A percentile compares a stretch with the other conserved stretches of the same genome.
Conservation (phyloP, 2,888 invertebrate species). For the Boloria euphrosyne region DNA sequence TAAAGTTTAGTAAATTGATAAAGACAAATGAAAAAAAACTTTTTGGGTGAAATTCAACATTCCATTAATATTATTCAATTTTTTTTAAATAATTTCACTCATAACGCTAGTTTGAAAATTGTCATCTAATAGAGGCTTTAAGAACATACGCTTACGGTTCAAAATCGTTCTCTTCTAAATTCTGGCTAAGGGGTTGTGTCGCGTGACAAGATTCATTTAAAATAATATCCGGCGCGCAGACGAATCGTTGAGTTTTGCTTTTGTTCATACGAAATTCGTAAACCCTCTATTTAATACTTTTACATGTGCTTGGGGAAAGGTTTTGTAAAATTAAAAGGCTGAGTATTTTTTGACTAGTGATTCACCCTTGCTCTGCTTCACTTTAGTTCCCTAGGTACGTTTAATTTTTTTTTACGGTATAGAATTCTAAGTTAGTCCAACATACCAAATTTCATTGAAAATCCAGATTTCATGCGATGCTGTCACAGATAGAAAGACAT, state of each 20-base stretch:
- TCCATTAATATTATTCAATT: neutral
- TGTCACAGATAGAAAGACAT: too few relatives aligned
- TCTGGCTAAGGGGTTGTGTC: conserved; percentile 28
- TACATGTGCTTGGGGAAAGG: conserved; percentile 16
- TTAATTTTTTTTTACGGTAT: too few relatives aligned
- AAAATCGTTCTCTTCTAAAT: neutral
- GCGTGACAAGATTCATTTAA: conserved; percentile 39
- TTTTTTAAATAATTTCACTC: neutral
- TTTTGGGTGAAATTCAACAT: too few relatives aligned
- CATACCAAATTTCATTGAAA: too few relatives aligned
- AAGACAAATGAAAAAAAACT: too few relatives aligned
- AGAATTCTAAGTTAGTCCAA: too few relatives aligned
- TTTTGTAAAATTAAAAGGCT: neutral
- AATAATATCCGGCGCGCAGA: conserved; percentile 39
- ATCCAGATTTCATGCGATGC: too few relatives aligned
- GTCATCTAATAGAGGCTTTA: neutral
- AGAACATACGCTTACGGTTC: neutral
- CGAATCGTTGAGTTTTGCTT: conserved; percentile 30
- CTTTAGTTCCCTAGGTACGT: too few relatives aligned
- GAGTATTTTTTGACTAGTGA: neutral
- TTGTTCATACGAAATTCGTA: conserved; percentile 25
- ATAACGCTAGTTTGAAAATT: neutral
- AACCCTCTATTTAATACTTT: conserved; percentile 30
- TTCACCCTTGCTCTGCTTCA: too few relatives aligned
- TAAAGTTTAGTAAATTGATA: too few relatives aligned